Conservation (phyloP, 2,888 invertebrate genomes). For the Adineta ricciae region DNA sequence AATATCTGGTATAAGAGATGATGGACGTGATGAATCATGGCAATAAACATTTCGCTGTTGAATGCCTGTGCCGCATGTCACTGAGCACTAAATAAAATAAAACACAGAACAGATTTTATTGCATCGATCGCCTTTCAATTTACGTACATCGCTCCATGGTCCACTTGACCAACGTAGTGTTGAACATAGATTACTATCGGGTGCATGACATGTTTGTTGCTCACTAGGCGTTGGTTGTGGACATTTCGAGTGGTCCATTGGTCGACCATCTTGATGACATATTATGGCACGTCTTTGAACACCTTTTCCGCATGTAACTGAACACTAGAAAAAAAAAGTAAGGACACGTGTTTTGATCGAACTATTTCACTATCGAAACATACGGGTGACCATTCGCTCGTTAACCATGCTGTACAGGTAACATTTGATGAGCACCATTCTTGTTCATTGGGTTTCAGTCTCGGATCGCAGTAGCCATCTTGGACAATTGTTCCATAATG, state of each 20-base stretch:
- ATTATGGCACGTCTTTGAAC: constrained; percentile 7
- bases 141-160: background rate
- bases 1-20: background rate
- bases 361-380: no score
- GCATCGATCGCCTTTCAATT: background rate
- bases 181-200: background rate
- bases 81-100: constrained; percentile 21
- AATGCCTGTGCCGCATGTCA: constrained; percentile 27
- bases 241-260: background rate
- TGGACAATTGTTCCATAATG: background rate
- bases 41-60: constrained; percentile 25
- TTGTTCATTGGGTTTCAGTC: background rate
- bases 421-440: constrained; percentile 11
- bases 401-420: background rate
- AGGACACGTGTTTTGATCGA: no score
- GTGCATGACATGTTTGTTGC: background rate
- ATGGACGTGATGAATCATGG: constrained; percentile 5
- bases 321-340: no score
- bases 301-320: constrained; percentile 30
- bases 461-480: background rate
- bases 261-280: constrained; percentile 16
- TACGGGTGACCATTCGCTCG: background rate
- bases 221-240: background rate
- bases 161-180: background rate
- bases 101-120: background rate